These are phyloP conservation scores for Papilio protenor DNA, from an alignment of 2,888 invertebrate species.

Conservation along the genomic window DNA sequence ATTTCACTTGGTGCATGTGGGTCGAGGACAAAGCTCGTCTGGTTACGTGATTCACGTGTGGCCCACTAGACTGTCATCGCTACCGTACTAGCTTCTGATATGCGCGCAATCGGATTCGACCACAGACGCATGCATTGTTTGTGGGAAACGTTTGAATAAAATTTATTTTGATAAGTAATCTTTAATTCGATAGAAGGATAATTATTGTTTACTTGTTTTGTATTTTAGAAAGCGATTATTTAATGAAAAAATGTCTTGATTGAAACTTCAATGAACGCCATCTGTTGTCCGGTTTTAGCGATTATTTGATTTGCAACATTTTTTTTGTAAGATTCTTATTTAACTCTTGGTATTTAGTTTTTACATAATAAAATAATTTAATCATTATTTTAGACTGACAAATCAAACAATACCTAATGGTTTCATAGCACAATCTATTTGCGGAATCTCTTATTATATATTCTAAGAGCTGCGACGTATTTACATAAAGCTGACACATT, in stretches of 20 bases:
- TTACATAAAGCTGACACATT: constrained; percentile 8
- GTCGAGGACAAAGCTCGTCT: constrained; percentile 70
- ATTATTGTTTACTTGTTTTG: background rate
- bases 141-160: background rate
- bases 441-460: constrained; percentile 30
- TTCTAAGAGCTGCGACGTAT: constrained; percentile 13
- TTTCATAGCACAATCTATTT: background rate
- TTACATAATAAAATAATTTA: no score
- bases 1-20: constrained; percentile 75
- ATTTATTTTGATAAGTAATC: background rate
- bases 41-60: constrained; percentile 60
- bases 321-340: background rate
- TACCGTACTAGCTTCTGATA: background rate
- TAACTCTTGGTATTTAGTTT: no score
- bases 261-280: background rate
- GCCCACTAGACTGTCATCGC: constrained; percentile 43
- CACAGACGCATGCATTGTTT: background rate
- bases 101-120: background rate
- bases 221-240: background rate
- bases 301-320: background rate
- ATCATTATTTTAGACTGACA: background rate
- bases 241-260: background rate
- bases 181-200: background rate
- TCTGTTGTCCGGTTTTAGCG: background rate
- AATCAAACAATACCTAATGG: background rate